A percentile compares a stretch with the other conserved stretches of the same genome.
Conservation (phyloP, 1,140 invertebrate genomes). For the Berghia stephanieae region DNA sequence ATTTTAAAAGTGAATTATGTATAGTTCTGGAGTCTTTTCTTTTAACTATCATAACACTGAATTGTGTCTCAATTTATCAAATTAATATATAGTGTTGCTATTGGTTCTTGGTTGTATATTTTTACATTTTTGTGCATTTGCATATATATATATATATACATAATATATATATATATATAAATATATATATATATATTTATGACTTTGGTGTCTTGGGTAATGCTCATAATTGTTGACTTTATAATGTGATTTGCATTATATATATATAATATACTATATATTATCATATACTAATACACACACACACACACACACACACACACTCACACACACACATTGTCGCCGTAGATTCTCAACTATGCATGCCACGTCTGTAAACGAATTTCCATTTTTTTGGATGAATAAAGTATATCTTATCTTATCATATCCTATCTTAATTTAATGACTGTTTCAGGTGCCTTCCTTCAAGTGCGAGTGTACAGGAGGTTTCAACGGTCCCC, state of each 20-base stretch:
- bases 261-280: background rate
- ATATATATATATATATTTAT: background rate
- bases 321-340: background rate
- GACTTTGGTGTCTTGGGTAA: background rate
- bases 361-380: background rate
- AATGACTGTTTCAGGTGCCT: background rate
- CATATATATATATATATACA: no score
- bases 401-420: no score
- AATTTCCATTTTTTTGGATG: background rate
- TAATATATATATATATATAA: no score
- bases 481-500: background rate
- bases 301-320: background rate
- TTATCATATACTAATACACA: background rate
- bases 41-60: no score
- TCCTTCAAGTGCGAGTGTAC: conserved; percentile 1
- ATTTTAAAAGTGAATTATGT: background rate
- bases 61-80: background rate
- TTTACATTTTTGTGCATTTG: no score
- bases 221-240: background rate
- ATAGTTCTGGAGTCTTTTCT: background rate
- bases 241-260: background rate
- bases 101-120: no score
- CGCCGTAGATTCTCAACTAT: no score
- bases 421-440: background rate
- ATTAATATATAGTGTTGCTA: no score